Conservation (phyloP, 2,888 invertebrate genomes). For the Lochmaea crataegi region DNA sequence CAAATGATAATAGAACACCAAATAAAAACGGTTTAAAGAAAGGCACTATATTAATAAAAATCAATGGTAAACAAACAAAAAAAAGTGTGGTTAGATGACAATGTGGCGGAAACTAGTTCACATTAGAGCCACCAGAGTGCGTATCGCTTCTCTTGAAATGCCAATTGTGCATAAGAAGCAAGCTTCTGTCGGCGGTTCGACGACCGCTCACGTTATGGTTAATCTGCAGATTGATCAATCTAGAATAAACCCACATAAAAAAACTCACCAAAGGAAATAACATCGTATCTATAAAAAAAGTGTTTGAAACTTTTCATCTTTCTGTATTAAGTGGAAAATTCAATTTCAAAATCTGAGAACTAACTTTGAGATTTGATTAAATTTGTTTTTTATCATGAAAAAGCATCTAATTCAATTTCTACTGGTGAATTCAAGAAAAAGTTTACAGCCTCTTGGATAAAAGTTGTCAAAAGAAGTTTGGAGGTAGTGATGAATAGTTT, state of each 20-base stretch:
- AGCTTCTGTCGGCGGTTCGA: no score
- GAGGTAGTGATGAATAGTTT: constrained; percentile 9
- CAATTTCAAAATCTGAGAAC: not conserved
- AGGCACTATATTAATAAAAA: no score
- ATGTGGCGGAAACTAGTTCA: no score
- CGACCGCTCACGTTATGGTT: no score
- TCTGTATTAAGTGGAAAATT: not conserved
- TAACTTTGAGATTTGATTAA: constrained; percentile 8
- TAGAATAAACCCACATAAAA: not conserved
- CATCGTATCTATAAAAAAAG: not conserved
- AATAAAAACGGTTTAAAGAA: no score
- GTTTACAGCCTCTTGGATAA: not conserved
- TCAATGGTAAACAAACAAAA: no score
- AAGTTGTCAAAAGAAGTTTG: not conserved
- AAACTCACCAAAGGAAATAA: not conserved
- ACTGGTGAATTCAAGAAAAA: not conserved
- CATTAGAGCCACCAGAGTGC: no score
- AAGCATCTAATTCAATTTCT: not conserved
- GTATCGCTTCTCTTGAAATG: no score
- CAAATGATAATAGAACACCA: no score
- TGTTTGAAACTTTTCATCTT: not conserved
- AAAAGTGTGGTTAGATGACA: no score
- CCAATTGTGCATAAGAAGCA: no score
- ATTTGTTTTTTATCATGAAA: not conserved
- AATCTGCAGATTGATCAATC: no score